A percentile compares a stretch with the other conserved stretches of the same genome.
Conservation (phyloP, 2,797 vertebrate species). For the Erpetoichthys calabaricus region DNA sequence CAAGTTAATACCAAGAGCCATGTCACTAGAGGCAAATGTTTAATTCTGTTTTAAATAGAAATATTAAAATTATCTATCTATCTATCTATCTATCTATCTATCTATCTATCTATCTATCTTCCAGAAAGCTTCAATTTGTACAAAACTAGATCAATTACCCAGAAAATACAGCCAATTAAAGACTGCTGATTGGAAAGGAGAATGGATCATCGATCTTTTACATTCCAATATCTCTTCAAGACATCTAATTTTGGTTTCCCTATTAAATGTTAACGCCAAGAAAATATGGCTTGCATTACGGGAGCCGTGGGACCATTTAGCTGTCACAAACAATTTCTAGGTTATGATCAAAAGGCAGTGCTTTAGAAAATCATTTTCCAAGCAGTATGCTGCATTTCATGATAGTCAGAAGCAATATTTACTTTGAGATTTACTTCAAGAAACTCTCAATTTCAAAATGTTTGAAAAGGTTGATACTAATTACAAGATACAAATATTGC, state of each 20-base stretch:
- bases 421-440: too few relatives aligned
- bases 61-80: too few relatives aligned
- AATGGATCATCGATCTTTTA: slow-evolving; percentile 77
- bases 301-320: slow-evolving; percentile 72
- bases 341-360: slow-evolving; percentile 29
- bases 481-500: too few relatives aligned
- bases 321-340: slow-evolving; percentile 71
- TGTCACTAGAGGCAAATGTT: too few relatives aligned
- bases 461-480: too few relatives aligned
- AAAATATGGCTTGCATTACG: slow-evolving; percentile 73
- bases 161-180: slow-evolving; percentile 88
- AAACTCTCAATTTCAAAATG: too few relatives aligned
- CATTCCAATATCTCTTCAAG: slow-evolving; percentile 74
- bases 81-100: too few relatives aligned
- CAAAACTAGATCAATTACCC: slow-evolving; percentile 61
- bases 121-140: slow-evolving; percentile 59
- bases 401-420: not conserved
- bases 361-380: slow-evolving; percentile 21
- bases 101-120: not conserved
- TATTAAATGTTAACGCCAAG: slow-evolving; percentile 57
- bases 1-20: too few relatives aligned
- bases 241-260: slow-evolving; percentile 79
- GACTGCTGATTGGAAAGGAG: slow-evolving; percentile 69
- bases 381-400: not conserved
- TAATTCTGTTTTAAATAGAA: too few relatives aligned